Evolutionary conservation across 2,888 invertebrate genomes (phyloP).

Genomic region (Prosopocoilus inquinatus): DNA sequence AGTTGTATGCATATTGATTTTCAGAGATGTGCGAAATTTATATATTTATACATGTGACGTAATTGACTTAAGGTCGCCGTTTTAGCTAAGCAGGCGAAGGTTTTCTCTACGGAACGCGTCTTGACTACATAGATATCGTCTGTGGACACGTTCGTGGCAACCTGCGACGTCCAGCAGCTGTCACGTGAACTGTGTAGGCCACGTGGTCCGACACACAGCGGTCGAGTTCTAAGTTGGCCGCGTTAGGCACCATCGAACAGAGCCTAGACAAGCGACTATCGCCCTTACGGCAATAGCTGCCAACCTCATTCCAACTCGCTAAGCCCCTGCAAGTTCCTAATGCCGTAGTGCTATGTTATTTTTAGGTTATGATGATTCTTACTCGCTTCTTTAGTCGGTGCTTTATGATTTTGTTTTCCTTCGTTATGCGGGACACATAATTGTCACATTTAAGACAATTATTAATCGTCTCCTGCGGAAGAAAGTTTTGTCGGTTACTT

Average conservation of each 20-base stretch:
- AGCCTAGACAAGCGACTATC: slow-evolving; percentile 19
- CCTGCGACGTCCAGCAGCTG: slow-evolving; percentile 16
- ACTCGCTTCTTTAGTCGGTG: slow-evolving; percentile 15
- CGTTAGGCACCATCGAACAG: slow-evolving; percentile 21
- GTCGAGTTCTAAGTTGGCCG: slow-evolving; percentile 23
- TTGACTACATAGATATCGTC: too few relatives aligned
- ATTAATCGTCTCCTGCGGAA: too few relatives aligned
- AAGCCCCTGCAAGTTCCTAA: slow-evolving; percentile 11
- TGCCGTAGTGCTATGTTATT: slow-evolving; percentile 12
- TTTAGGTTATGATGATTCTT: slow-evolving; percentile 20
- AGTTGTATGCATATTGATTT: too few relatives aligned
- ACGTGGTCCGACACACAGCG: slow-evolving; percentile 24
- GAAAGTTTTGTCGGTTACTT: too few relatives aligned
- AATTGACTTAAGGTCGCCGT: too few relatives aligned
- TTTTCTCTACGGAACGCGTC: too few relatives aligned
- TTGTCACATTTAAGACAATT: neutral
- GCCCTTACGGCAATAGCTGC: slow-evolving; percentile 17
- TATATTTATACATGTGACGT: too few relatives aligned
- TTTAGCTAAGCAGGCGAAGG: too few relatives aligned
- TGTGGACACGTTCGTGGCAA: slow-evolving; percentile 8
- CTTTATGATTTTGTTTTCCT: slow-evolving; percentile 17
- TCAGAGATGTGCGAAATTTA: too few relatives aligned
- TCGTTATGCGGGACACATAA: slow-evolving; percentile 16
- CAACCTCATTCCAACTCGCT: slow-evolving; percentile 18
- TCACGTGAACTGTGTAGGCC: slow-evolving; percentile 25